Conservation (phyloP, 1,140 invertebrate genomes). For the Micrasema longulum region DNA sequence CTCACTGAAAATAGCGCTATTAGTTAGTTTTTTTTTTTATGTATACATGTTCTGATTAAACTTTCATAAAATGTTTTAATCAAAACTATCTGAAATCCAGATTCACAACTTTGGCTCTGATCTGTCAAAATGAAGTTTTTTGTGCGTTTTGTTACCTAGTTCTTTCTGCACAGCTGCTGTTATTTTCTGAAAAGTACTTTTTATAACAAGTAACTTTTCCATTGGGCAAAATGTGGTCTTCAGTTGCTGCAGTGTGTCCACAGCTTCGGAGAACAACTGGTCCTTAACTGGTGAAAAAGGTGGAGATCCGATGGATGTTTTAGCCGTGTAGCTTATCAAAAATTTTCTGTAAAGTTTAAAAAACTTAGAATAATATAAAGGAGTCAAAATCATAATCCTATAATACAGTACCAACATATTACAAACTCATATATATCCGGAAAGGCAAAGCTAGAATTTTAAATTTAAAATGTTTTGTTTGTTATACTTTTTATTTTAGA, state of each 20-base stretch:
- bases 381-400: neutral
- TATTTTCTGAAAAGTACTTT: constrained; percentile 83
- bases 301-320: constrained; percentile 54
- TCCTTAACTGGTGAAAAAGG: constrained; percentile 64
- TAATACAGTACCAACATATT: neutral
- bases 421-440: too few species aligned
- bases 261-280: constrained; percentile 73
- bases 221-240: constrained; percentile 84
- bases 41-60: too few species aligned
- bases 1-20: too few species aligned
- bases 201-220: constrained; percentile 83
- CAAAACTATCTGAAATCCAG: too few species aligned
- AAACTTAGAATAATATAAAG: constrained; percentile 4
- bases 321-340: constrained; percentile 58
- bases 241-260: constrained; percentile 80
- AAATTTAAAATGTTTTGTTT: too few species aligned
- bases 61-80: too few species aligned
- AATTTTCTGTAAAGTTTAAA: constrained; percentile 62
- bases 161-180: constrained; percentile 74
- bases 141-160: too few species aligned
- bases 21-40: too few species aligned
- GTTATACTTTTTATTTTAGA: too few species aligned
- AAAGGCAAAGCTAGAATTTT: too few species aligned
- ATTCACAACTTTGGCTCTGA: too few species aligned
- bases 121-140: too few species aligned